Base-by-base conservation (phyloP, 2,797 vertebrate genomes). In the Anolis apletophallus region DNA sequence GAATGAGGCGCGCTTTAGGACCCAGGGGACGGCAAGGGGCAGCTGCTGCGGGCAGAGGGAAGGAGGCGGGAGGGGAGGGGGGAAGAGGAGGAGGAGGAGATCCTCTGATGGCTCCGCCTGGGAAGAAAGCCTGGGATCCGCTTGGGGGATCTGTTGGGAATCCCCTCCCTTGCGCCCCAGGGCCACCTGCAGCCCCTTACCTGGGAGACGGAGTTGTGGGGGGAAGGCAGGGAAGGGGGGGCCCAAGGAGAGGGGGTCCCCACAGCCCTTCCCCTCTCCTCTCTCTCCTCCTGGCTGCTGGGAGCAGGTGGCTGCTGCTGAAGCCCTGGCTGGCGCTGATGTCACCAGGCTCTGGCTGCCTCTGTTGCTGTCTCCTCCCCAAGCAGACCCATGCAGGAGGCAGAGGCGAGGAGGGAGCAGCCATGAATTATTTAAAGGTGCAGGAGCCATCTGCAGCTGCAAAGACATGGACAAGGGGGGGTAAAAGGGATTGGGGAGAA, bases 381-480 rank as follows among this genome's bases (percentile, higher is more conserved):
- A 89, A 84, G 86, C 88, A 90, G 86, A 85, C 88, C 92, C 89
- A 89, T 84, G 89, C 90, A 89, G 88, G 85, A 86, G 90, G 75
- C 85, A 85, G 90, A 83, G 68, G 81, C 86, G 10, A 80, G 73
- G 74, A 26, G 84, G 81, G 91, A 83, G 77, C 88, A 83, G 77
- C 88, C 59, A 85, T 87, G 88, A 90, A 90, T 91, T 87, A 91
- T 91, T 93, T 93, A 93, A 93, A 93, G 92, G 84, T 40, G 86
- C 86, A 93, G 90, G 80, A 91, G 88, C 86, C 86, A 78, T 91
- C 88, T 85, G 87, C 87, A 84, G 90, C 40, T 4, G 11, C 13
- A 67, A 54, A 23, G 79, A 13, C 17, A 13, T 29, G 11, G 55
- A n/a, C 32, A 17, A 32, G 13, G 34, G 69, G 2, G 46, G 7